Conservation (phyloP, 2,113 vertebrate genomes). For the Crotalus viridis region DNA sequence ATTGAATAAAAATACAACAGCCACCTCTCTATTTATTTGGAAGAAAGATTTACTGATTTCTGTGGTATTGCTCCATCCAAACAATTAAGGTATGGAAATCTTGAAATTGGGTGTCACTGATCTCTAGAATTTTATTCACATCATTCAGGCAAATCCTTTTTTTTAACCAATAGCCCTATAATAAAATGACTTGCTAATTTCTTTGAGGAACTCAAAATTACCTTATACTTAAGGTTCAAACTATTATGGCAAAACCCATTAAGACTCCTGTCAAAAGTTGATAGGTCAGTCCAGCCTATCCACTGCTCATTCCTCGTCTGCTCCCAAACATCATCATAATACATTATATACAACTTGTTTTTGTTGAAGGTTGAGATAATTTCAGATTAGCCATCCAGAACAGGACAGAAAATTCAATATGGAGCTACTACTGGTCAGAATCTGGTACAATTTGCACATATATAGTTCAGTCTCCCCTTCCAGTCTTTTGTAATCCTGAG, state of each 20-base stretch:
- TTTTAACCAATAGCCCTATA: slow-evolving; percentile 28
- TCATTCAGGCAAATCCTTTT: slow-evolving; percentile 52
- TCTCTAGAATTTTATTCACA: slow-evolving; percentile 52
- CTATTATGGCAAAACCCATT: background rate
- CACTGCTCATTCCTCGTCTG: background rate
- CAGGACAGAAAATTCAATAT: background rate
- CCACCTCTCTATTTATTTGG: background rate
- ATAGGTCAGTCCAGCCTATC: slow-evolving; percentile 19
- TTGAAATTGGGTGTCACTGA: slow-evolving; percentile 11
- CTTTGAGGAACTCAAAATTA: background rate
- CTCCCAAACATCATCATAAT: background rate
- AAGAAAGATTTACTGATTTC: background rate
- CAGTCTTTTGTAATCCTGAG: slow-evolving; percentile 33
- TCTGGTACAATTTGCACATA: background rate
- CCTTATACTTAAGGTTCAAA: background rate
- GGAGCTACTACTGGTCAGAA: background rate
- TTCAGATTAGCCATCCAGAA: background rate
- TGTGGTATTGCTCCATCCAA: background rate
- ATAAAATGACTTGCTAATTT: slow-evolving; percentile 40
- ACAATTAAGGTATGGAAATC: background rate
- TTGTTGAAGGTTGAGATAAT: slow-evolving; percentile 8
- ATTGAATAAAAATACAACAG: slow-evolving; percentile 47
- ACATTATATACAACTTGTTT: slow-evolving; percentile 29
- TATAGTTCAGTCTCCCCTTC: background rate
- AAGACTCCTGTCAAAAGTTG: slow-evolving; percentile 25